Percentiles rank a stretch among this genome's conserved stretches.
Conservation (phyloP, 2,113 vertebrate genomes). For the Festucalex cinctus region DNA sequence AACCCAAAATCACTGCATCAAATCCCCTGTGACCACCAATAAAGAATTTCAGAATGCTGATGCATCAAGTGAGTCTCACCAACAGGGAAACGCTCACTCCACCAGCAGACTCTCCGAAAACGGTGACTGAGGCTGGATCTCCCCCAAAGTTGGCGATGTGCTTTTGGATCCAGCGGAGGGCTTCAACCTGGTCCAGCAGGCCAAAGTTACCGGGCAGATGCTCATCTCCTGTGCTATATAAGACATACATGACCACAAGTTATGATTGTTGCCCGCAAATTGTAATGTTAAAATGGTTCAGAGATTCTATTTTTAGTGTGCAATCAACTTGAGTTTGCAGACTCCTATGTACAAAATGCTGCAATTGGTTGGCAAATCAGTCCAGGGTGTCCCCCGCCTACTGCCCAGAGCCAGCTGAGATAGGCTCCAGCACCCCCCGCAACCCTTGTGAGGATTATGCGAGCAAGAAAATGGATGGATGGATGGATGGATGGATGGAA, state of each 20-base stretch:
- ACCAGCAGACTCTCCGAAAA: constrained; percentile 87
- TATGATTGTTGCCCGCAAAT: not conserved
- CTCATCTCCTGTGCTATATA: constrained; percentile 81
- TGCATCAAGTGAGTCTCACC: constrained; percentile 55
- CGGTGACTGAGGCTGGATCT: constrained; percentile 79
- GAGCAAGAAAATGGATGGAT: too few species aligned
- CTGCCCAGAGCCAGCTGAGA: too few species aligned
- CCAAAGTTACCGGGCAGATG: constrained; percentile 82
- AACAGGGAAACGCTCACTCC: constrained; percentile 78
- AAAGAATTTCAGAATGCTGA: not conserved
- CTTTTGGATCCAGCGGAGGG: constrained; percentile 83
- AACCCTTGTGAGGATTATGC: too few species aligned
- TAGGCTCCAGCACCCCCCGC: too few species aligned
- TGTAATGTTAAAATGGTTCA: too few species aligned
- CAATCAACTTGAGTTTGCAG: too few species aligned
- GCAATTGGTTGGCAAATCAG: too few species aligned
- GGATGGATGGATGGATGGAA: too few species aligned
- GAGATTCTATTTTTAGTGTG: too few species aligned
- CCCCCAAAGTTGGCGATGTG: constrained; percentile 86
- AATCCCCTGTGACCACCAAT: not conserved
- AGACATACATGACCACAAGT: constrained; percentile 6
- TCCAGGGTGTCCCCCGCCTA: too few species aligned
- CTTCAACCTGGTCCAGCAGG: constrained; percentile 83
- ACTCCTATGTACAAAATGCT: not conserved
- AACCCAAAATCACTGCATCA: not conserved